Base-by-base conservation (phyloP, 1,140 invertebrate genomes). In the Macrobrachium rosenbergii region DNA sequence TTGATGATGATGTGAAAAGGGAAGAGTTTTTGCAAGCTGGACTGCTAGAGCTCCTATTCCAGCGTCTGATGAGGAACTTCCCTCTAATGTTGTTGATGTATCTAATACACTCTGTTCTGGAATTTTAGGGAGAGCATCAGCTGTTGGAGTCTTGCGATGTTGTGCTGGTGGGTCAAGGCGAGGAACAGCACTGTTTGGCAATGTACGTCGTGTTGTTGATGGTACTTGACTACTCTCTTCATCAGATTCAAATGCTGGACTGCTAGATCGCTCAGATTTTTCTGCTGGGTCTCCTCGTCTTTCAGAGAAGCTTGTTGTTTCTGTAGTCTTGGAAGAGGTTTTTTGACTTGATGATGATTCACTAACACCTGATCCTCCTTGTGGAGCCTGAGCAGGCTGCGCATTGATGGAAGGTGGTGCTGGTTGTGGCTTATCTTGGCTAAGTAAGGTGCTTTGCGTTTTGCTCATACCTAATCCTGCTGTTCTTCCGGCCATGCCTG, bases 231-330 rank as follows among this genome's bases (percentile, higher is more conserved):
- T 96, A 88, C 97, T 96, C 90, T 94, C 94, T 73, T 99, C 97
- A 92, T 99, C 98, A 0, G 98, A 99, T 89, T 99, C 98, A 92
- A 99, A 99, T 0, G 96, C 97, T 0, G 98, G 97, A 91, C 97
- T 98, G 90, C 97, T 98, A 0, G 97, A 98, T 52, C 97, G 93
- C 92, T 99, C 97, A 14, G 96, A 96, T 21, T 88, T 85, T 52
- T 90, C 89, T n/a, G 83, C 73, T 67, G 73, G 83, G 45, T 88
- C 85, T 28, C 60, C 72, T 43, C 86, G 86, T 59, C 81, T 72
- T 52, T 88, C 86, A 16, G 86, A 88, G 43, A 88, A 88, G 60
- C 86, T 88, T 16, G 94, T 94, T 52, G 94, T 94, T 45, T 93
- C 93, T 60, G 93, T 94, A 90, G 93, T 93, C 88, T 93, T 93